Base-by-base conservation (phyloP, 2,113 vertebrate genomes). In the Scatophagus argus region DNA sequence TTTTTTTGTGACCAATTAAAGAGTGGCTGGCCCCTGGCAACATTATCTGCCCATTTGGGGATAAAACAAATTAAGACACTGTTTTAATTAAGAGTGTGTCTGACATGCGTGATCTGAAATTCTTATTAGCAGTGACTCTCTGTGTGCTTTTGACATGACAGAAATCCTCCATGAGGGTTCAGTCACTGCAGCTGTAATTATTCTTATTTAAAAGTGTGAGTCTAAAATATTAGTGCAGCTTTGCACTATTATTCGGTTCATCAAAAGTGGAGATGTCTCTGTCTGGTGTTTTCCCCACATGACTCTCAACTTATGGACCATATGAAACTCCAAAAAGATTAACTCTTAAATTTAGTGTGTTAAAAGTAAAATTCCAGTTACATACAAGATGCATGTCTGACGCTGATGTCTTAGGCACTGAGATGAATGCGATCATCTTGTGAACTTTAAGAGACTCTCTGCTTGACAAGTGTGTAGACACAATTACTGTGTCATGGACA, bases 201-300 rank as follows among this genome's bases (percentile, higher is more conserved):
- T 49, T 38, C 38, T 59, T n/a, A 70, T 23, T 77, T n/a, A 49
- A 51, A 69, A 61, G 14, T 43, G 25, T 49, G 29, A 0, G 4
- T 58, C 27, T 34, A 6, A 31, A 27, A 49, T 47, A 46, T 61
- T n/a, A 67, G 21, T 43, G 13, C n/a, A 66, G 46, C 43, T 72
- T 62, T 81, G 65, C 81, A 41, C 6, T 8, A 65, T 67, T 56
- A 21, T 65, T 44, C 27, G 70, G 46, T 74, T 84, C 58, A 84
- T 62, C 7, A 74, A 10, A 69, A 84, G 60, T 80, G 25, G 21
- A 61, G 27, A 62, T 55, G 23, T 62, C 21, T 52, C 29, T 54
- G 21, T 74, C 34, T 23, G 32, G 23, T 54, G 27, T 36, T 49
- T 68, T 63, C 8, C 7, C n/a, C 17, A 36, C 0, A 8, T 17